Conservation (phyloP, 2,797 vertebrate genomes). For the Gallirallus australis region DNA sequence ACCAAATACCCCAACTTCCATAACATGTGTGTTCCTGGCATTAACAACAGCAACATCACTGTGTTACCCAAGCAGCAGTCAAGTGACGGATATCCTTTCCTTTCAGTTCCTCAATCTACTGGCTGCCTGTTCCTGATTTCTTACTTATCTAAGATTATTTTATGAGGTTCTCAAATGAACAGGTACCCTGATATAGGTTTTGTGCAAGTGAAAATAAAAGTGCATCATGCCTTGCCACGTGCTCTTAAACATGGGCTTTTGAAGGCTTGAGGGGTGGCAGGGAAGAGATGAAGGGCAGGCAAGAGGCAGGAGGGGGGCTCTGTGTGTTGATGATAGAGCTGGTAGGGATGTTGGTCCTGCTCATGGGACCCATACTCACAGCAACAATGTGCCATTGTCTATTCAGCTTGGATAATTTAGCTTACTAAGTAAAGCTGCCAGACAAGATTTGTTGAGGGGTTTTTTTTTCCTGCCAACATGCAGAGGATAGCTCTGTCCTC, state of each 20-base stretch:
- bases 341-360: not conserved
- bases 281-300: not conserved
- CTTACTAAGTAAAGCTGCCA: conserved; percentile 56
- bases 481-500: conserved; percentile 32
- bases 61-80: not conserved
- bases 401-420: conserved; percentile 8
- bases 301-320: not conserved
- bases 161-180: not conserved
- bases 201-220: not conserved
- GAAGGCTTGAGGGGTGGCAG: not conserved
- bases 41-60: not conserved
- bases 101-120: conserved; percentile 30
- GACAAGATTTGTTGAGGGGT: conserved; percentile 7
- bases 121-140: not conserved
- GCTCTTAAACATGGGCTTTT: not conserved
- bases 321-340: not conserved
- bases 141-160: not conserved
- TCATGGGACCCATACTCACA: not conserved
- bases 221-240: rapidly evolving
- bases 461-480: not conserved
- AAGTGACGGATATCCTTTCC: not conserved
- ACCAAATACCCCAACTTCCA: not conserved
- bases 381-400: not conserved
- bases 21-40: not conserved
- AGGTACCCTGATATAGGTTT: not conserved